Evolutionary conservation across 2,113 vertebrate genomes (phyloP).

Genomic region (Myiopsitta monachus): DNA sequence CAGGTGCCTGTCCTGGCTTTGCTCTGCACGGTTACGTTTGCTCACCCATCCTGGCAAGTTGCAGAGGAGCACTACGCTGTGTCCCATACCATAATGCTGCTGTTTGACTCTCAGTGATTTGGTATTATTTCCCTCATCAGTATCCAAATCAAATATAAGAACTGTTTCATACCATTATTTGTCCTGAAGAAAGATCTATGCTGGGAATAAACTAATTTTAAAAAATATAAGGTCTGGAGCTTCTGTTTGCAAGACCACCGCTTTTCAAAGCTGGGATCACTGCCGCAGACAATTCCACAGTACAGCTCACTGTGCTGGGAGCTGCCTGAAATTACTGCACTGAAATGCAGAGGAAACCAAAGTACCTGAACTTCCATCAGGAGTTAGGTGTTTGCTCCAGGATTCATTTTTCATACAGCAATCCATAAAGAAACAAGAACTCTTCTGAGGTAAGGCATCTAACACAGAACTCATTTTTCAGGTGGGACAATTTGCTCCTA

Average conservation of each 20-base stretch:
- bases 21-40: fast-evolving
- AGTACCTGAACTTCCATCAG: not conserved
- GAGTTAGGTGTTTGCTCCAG: not conserved
- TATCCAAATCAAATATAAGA: not conserved
- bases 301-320: not conserved
- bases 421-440: not conserved
- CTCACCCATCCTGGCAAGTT: not conserved
- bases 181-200: not conserved
- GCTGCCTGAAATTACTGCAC: not conserved
- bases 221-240: not conserved
- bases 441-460: not conserved
- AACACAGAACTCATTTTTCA: not conserved
- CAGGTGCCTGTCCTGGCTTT: fast-evolving
- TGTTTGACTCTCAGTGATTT: not conserved
- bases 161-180: not conserved
- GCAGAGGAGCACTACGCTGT: fast-evolving
- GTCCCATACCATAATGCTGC: not conserved
- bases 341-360: not conserved
- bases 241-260: not conserved
- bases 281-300: not conserved
- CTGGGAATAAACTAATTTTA: not conserved
- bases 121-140: not conserved
- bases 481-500: not conserved
- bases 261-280: not conserved
- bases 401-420: not conserved